Evolutionary conservation across 2,113 vertebrate species (phyloP).

Genomic region (Nyctereutes procyonoides): DNA sequence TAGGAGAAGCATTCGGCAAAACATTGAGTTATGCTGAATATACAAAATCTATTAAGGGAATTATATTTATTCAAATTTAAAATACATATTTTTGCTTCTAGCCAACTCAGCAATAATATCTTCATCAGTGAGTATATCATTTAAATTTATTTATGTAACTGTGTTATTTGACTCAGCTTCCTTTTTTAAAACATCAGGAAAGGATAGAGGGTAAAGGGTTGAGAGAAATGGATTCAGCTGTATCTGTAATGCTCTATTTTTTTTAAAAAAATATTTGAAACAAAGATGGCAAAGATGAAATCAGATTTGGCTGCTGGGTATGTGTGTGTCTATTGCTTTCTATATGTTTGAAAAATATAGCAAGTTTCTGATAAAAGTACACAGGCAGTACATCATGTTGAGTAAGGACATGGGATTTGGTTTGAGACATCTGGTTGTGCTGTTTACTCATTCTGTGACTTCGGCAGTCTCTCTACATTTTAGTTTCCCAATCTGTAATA

Average conservation of each 20-base stretch:
- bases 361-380: background rate
- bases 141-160: conserved; percentile 16
- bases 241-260: background rate
- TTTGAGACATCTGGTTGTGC: background rate
- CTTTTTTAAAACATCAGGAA: conserved; percentile 24
- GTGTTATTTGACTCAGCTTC: conserved; percentile 19
- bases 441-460: background rate
- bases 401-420: background rate
- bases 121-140: conserved; percentile 14
- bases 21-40: conserved; percentile 57
- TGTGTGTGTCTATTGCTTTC: conserved; percentile 5
- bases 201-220: background rate
- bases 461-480: background rate
- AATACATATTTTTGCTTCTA: conserved; percentile 7
- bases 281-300: conserved; percentile 16
- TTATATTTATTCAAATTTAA: conserved; percentile 47
- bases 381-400: background rate
- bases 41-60: conserved; percentile 45
- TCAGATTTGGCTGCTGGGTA: background rate
- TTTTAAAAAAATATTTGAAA: conserved; percentile 2
- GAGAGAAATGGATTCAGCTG: background rate
- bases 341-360: background rate
- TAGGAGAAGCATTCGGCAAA: conserved; percentile 33
- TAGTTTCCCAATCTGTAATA: conserved; percentile 26
- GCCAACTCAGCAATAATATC: conserved; percentile 26